These are phyloP conservation scores for Geotrypetes seraphini DNA, from an alignment of 2,797 vertebrate genomes.

Conservation along the genomic window DNA sequence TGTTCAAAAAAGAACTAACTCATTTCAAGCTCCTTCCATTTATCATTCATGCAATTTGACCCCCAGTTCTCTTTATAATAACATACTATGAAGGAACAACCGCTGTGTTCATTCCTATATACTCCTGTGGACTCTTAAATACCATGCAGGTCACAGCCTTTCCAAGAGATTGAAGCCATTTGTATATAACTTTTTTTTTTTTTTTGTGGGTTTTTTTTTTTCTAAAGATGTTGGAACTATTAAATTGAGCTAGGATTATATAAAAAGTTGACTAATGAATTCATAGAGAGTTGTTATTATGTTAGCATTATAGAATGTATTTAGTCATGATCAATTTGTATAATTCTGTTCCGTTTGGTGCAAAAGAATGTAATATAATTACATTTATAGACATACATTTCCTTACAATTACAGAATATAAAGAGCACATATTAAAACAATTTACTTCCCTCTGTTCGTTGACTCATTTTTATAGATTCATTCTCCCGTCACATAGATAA, in stretches of 20 bases:
- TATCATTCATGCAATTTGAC: conserved; percentile 87
- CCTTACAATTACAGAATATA: not conserved
- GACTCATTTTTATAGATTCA: not conserved
- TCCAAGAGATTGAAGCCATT: conserved; percentile 58
- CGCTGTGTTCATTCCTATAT: conserved; percentile 74
- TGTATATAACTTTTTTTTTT: conserved; percentile 55
- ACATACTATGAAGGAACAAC: conserved; percentile 77
- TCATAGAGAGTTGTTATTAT: conserved; percentile 6
- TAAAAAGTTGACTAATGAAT: conserved; percentile 19
- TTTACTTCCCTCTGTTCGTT: no score
- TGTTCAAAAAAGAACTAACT: conserved; percentile 72
- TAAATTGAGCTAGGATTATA: conserved; percentile 33
- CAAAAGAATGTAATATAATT: not conserved
- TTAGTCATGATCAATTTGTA: no score
- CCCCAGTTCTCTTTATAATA: conserved; percentile 84
- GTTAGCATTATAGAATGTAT: not conserved
- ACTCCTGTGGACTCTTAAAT: conserved; percentile 69
- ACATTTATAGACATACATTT: not conserved
- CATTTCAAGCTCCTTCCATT: conserved; percentile 81
- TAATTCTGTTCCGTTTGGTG: no score
- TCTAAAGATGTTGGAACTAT: conserved; percentile 42
- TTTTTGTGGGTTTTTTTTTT: conserved; percentile 24
- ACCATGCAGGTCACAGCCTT: conserved; percentile 58
- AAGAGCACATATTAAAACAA: not conserved
- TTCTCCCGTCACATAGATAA: not conserved